Evolutionary conservation across 1,140 invertebrate species (phyloP), one percentile per base, ranked within the genome.

Genomic region (Phortica variegata): DNA sequence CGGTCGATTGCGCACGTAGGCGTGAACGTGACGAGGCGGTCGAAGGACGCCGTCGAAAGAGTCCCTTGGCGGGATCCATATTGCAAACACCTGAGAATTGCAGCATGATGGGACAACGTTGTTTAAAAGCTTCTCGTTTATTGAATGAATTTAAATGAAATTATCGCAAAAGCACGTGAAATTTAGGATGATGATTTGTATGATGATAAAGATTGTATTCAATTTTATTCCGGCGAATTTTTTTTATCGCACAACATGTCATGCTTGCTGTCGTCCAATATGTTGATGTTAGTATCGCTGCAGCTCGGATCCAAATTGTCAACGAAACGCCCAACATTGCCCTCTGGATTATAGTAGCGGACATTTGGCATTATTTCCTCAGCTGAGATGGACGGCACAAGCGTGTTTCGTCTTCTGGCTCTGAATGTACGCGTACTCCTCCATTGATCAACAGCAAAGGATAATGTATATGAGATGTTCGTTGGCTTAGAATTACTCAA

Each of bases 61-160:
- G 75, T 73, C 68, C 81, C 77, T 82, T 81, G 57, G 80, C 83
- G 36, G 61, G 62, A 23, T 76, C 72, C 63, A 71, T 68, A 40
- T 76, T 74, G 48, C 73, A 76, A 34, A 76, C 62, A 50, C 73
- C 73, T 76, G 40, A 47, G 4, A 50, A 10, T 20, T 20, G 31
- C 5, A 20, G 34, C 13, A 41, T 3, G 32, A n/a, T 23, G 47
- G 16, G 7, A n/a, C n/a, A n/a, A n/a, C n/a, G n/a, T n/a, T n/a
- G n/a, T n/a, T n/a, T n/a, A n/a, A n/a, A n/a, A n/a, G n/a, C n/a
- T n/a, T n/a, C n/a, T n/a, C n/a, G n/a, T n/a, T n/a, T n/a, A n/a
- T n/a, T n/a, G n/a, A n/a, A n/a, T n/a, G n/a, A n/a, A n/a, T n/a
- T n/a, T n/a, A n/a, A n/a, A n/a, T n/a, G n/a, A n/a, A n/a, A n/a